Conservation (phyloP, 2,888 invertebrate species). For the Calameuta idolon region DNA sequence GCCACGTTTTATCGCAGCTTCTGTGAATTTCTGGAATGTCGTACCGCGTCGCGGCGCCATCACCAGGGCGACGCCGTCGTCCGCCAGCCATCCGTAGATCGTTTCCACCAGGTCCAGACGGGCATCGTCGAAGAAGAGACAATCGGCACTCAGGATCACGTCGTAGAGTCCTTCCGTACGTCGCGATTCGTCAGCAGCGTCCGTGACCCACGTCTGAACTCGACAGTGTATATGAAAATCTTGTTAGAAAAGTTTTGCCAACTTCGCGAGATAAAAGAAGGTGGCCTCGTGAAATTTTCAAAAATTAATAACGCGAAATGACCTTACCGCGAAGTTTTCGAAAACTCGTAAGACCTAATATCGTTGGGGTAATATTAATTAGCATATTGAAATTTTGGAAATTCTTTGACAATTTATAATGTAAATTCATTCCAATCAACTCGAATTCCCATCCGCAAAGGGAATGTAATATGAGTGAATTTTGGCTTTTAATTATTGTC, state of each 20-base stretch:
- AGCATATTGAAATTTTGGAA: background rate
- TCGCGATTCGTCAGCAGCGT: slow-evolving; percentile 53
- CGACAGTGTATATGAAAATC: background rate
- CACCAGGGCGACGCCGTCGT: slow-evolving; percentile 76
- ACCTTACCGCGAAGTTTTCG: too few species aligned
- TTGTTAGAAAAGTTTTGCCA: slow-evolving; percentile 7
- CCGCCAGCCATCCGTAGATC: slow-evolving; percentile 74
- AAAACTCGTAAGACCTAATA: too few species aligned
- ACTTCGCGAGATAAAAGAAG: background rate
- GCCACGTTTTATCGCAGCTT: slow-evolving; percentile 72
- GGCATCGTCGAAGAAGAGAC: slow-evolving; percentile 82
- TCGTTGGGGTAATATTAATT: too few species aligned
- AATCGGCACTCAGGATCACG: slow-evolving; percentile 82
- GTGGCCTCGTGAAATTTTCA: background rate
- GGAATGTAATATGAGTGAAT: background rate
- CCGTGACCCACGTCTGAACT: slow-evolving; percentile 55
- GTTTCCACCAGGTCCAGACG: slow-evolving; percentile 76
- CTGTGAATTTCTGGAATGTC: slow-evolving; percentile 78
- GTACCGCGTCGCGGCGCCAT: slow-evolving; percentile 82
- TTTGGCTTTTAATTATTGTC: background rate
- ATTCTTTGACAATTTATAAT: background rate
- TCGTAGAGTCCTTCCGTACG: slow-evolving; percentile 72
- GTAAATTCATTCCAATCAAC: background rate
- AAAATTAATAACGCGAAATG: background rate
- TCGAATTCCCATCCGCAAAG: background rate